A percentile compares a stretch with the other conserved stretches of the same genome.
phyloP scores from a whole-genome alignment of 2,888 invertebrate species.

The Empis stercorea region DNA sequence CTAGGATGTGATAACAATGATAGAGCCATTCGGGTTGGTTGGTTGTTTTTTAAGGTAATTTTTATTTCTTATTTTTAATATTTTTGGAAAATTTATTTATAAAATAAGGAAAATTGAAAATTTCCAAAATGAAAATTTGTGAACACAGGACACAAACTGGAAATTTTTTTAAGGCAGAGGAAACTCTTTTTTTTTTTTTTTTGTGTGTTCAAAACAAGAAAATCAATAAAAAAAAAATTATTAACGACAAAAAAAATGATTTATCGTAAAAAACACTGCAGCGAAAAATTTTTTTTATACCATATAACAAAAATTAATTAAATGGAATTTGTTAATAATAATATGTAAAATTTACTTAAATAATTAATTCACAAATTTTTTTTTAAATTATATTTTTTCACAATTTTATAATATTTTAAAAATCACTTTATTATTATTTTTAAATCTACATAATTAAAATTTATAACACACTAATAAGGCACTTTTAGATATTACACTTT shows the following conservation, averaged over 20 bases:
- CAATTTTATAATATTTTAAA: slow-evolving; percentile 11
- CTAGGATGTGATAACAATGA: slow-evolving; percentile 31
- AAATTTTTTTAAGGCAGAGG: too few species aligned
- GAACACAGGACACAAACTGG: background rate
- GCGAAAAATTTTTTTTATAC: slow-evolving; percentile 6
- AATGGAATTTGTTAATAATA: background rate
- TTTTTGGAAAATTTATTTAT: slow-evolving; percentile 2
- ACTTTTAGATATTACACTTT: slow-evolving; percentile 7
- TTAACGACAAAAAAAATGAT: background rate
- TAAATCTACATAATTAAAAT: background rate
- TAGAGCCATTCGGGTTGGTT: slow-evolving; percentile 34
- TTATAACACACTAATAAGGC: slow-evolving; percentile 9
- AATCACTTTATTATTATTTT: slow-evolving; percentile 12
- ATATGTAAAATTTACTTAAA: slow-evolving; percentile 8
- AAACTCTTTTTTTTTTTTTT: too few species aligned
- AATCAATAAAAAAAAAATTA: background rate
- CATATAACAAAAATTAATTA: background rate
- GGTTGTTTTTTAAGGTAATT: too few species aligned
- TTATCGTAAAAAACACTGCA: slow-evolving; percentile 2
- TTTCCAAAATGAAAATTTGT: slow-evolving; percentile 9
- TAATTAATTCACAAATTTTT: slow-evolving; percentile 11
- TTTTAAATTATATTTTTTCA: slow-evolving; percentile 6
- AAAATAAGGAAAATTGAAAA: slow-evolving; percentile 14
- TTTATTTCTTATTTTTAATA: slow-evolving; percentile 7
- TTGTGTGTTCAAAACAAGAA: too few species aligned